Percentiles rank a stretch among this genome's conserved stretches.
phyloP scores from a whole-genome alignment of 2,113 vertebrate genomes.

The Irena cyanogastra region DNA sequence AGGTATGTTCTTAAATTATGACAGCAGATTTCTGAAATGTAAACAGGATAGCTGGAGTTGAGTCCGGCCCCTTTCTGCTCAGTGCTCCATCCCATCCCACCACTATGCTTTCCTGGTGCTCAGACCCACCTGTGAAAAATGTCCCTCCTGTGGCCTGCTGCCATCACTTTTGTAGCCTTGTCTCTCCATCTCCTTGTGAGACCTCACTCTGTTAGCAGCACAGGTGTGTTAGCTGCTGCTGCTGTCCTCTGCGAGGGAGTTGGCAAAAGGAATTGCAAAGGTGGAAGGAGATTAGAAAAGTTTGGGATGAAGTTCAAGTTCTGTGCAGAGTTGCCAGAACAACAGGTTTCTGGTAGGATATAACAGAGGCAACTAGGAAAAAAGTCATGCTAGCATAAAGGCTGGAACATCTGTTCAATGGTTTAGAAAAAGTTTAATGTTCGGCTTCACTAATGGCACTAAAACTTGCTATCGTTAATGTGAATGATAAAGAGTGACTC shows the following conservation, averaged over 20 bases:
- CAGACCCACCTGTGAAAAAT: neutral
- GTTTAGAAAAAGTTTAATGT: conserved; percentile 63
- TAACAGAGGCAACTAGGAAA: conserved; percentile 11
- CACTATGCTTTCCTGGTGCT: neutral
- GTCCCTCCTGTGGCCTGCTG: neutral
- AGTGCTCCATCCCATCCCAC: neutral
- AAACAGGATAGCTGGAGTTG: neutral
- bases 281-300: neutral
- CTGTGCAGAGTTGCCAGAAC: neutral
- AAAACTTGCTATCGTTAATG: conserved; percentile 64
- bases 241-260: accelerated
- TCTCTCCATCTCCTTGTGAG: neutral
- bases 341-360: neutral
- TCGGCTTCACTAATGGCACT: conserved; percentile 56
- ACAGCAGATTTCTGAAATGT: neutral
- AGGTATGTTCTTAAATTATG: neutral
- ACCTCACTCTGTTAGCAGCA: accelerated
- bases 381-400: conserved; percentile 41
- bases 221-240: neutral
- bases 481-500: conserved; percentile 63
- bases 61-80: neutral
- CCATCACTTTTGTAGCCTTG: neutral
- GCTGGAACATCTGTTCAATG: conserved; percentile 50
- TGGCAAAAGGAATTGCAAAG: neutral
- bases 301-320: neutral